Evolutionary conservation across 2,888 invertebrate genomes (phyloP), one percentile per base, ranked within the genome.

Genomic region (Brachypalpus laphriformis): DNA sequence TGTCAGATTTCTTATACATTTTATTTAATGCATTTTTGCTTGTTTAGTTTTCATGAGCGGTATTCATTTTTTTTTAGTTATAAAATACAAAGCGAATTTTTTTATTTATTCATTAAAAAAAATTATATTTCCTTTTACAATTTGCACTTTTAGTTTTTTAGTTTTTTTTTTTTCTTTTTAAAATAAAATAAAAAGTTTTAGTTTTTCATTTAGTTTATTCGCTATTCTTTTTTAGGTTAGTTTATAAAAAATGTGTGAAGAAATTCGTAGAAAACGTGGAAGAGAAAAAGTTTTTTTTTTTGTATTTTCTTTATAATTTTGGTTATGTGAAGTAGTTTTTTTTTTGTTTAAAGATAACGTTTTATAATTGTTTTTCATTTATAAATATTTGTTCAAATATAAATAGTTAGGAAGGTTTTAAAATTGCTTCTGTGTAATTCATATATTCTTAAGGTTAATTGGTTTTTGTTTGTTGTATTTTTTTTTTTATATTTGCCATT

Each of bases 241-340:
- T 74, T 85, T 75, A 54, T 75, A 80, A 85, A 85, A 85, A 81
- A 61, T 66, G 81, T 80, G 80, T 85, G 85, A 85, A 81, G 85
- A 85, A 75, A 66, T 76, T 85, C 66, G 86, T 86, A 87, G 87
- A 86, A 87, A 88, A 87, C 40, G 87, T 89, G 88, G 88, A 88
- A 88, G 88, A 89, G 88, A 87, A 88, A 88, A 87, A 87, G 75
- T 72, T 9, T 22, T 56, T 75, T 59, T 45, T 59, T 70, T 59
- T 34, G 9, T 34, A 28, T 34, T 34, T 34, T 9, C 1, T 1
- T 40, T 74, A 80, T 80, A 80, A 70, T 61, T 56, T 70, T 81
- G 81, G 81, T 81, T 75, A 85, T 75, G 71, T 81, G 70, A 81
- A 85, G 40, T 70, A 72, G 49, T 70, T 66, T 59, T 78, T 57